Evolutionary conservation across 2,888 invertebrate genomes (phyloP).

Genomic region (Drosophila pegasa): DNA sequence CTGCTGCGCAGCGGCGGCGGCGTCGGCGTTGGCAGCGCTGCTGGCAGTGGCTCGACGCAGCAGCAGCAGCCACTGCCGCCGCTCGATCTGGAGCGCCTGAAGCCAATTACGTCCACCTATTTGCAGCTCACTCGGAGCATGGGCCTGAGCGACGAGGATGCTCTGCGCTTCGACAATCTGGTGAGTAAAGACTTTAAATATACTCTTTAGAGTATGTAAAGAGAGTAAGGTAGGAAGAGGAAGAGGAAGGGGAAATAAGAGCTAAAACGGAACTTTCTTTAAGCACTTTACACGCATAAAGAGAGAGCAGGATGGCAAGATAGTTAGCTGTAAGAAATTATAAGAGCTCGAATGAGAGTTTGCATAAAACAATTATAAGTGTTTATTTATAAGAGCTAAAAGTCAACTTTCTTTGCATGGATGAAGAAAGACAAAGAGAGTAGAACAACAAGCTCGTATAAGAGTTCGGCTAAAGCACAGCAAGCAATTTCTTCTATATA

Average conservation of each 20-base stretch:
- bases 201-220: conserved; percentile 66
- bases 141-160: conserved; percentile 88
- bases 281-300: neutral
- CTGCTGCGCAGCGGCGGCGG: conserved; percentile 48
- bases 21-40: conserved; percentile 30
- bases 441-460: too few species aligned
- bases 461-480: neutral
- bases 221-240: neutral
- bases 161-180: conserved; percentile 87
- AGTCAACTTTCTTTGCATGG: too few species aligned
- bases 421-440: too few species aligned
- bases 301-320: neutral
- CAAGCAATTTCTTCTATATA: neutral
- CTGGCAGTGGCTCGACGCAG: conserved; percentile 51
- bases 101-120: conserved; percentile 96
- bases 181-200: conserved; percentile 86
- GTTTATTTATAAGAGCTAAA: neutral
- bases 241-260: neutral
- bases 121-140: conserved; percentile 93
- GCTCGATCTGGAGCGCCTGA: conserved; percentile 86
- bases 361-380: too few species aligned
- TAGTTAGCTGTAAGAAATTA: neutral
- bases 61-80: conserved; percentile 64
- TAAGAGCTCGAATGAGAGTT: too few species aligned
- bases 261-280: neutral